Conservation (phyloP, 2,888 invertebrate species). For the Syrista parreyssii region DNA sequence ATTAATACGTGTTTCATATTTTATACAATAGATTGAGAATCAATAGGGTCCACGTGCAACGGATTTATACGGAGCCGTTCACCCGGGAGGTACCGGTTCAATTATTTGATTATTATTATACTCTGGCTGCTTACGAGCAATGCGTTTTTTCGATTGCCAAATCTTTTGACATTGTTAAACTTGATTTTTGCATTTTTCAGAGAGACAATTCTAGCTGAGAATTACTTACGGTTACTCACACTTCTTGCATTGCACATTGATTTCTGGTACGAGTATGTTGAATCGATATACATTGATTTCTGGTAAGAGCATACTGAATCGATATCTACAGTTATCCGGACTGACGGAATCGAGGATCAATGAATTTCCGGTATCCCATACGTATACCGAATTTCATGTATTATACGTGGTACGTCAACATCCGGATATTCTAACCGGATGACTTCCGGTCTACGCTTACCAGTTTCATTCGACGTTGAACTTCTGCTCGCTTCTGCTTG, state of each 20-base stretch:
- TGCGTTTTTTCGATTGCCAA: not conserved
- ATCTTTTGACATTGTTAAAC: not conserved
- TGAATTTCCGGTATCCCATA: not conserved
- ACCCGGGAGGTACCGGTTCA: not conserved
- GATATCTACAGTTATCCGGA: not conserved
- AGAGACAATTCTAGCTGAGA: not conserved
- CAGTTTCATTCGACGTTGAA: slow-evolving; percentile 3
- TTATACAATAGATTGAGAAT: not conserved
- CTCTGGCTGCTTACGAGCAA: not conserved
- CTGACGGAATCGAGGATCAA: not conserved
- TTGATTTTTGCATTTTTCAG: not conserved
- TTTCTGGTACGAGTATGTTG: too few species aligned
- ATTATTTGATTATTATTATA: not conserved
- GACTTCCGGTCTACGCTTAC: slow-evolving; percentile 32
- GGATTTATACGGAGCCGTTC: not conserved
- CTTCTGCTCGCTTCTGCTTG: not conserved
- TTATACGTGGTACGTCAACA: slow-evolving; percentile 16
- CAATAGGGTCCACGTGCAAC: not conserved
- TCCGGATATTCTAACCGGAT: slow-evolving; percentile 32
- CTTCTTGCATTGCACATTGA: not conserved
- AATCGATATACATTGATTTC: not conserved
- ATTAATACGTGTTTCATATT: not conserved
- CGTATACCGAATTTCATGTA: not conserved
- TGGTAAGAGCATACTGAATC: not conserved
- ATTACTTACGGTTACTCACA: not conserved